Evolutionary conservation across 2,888 invertebrate species (phyloP).

Genomic region (Cacoxenus indagator): DNA sequence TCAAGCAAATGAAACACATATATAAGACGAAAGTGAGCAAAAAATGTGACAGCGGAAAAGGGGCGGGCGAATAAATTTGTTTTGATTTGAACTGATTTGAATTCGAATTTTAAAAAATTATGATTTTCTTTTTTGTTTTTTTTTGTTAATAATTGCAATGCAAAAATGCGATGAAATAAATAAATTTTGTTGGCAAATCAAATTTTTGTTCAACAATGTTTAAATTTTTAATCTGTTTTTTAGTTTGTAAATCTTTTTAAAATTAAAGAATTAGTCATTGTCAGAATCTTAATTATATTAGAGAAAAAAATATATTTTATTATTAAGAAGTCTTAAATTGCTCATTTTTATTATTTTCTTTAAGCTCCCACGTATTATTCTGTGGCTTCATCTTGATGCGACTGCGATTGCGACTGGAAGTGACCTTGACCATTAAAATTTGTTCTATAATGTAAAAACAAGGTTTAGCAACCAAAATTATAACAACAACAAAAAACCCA

Average conservation of each 20-base stretch:
- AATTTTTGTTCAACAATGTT: neutral
- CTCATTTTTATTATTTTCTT: constrained; percentile 30
- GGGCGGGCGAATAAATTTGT: too few species aligned
- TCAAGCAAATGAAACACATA: too few species aligned
- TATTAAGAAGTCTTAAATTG: constrained; percentile 46
- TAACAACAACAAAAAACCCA: constrained; percentile 1
- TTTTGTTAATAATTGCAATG: too few species aligned
- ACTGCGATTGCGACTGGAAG: constrained; percentile 39
- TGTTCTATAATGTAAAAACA: constrained; percentile 32
- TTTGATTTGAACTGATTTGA: too few species aligned
- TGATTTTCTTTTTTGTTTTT: too few species aligned
- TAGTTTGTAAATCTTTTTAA: too few species aligned
- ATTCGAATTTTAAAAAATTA: too few species aligned
- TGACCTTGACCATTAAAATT: constrained; percentile 64
- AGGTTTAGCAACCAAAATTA: neutral
- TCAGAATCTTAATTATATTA: neutral
- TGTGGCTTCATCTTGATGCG: constrained; percentile 7
- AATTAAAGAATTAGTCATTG: too few species aligned
- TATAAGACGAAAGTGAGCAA: too few species aligned
- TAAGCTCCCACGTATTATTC: constrained; percentile 26
- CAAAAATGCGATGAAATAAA: neutral
- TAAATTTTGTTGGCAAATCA: neutral
- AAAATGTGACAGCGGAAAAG: too few species aligned
- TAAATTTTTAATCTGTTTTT: neutral
- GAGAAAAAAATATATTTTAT: constrained; percentile 53